phyloP scores from a whole-genome alignment of 2,113 vertebrate species.

The Oxyruncus cristatus region DNA sequence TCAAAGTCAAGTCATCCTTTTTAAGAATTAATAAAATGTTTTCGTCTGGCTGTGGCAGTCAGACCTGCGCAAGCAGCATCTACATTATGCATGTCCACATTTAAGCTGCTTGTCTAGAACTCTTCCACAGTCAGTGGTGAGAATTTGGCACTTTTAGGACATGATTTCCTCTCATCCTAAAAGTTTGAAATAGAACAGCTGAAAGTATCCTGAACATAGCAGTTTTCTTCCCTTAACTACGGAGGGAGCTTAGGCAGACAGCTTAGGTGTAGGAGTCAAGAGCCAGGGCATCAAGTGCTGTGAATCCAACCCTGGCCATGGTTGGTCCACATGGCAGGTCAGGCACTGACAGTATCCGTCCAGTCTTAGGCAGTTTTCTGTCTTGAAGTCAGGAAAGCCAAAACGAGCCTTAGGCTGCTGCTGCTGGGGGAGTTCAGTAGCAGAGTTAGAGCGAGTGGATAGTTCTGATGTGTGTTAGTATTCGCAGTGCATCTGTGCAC shows the following conservation, averaged over 20 bases:
- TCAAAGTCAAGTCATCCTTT: background rate
- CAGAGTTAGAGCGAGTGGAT: background rate
- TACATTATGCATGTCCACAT: background rate
- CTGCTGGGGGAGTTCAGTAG: background rate
- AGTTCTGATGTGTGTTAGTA: background rate
- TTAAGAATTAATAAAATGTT: background rate
- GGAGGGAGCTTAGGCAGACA: background rate
- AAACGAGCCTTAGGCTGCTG: background rate
- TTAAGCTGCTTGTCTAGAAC: background rate
- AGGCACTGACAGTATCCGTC: fast-evolving
- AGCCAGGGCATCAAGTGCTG: background rate
- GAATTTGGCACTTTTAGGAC: background rate
- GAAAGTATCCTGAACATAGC: background rate
- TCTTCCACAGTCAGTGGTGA: background rate
- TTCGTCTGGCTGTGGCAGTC: background rate
- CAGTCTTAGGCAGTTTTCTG: background rate
- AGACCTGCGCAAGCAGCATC: background rate
- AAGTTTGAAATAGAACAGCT: background rate
- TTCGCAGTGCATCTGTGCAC: background rate
- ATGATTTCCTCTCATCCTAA: background rate
- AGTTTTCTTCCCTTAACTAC: background rate
- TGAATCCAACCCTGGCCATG: background rate
- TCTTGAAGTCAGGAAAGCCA: background rate
- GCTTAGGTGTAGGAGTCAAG: background rate
- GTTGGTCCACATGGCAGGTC: background rate